A percentile compares a stretch with the other conserved stretches of the same genome.
Conservation (phyloP, 1,140 invertebrate species). For the Myzus persicae region DNA sequence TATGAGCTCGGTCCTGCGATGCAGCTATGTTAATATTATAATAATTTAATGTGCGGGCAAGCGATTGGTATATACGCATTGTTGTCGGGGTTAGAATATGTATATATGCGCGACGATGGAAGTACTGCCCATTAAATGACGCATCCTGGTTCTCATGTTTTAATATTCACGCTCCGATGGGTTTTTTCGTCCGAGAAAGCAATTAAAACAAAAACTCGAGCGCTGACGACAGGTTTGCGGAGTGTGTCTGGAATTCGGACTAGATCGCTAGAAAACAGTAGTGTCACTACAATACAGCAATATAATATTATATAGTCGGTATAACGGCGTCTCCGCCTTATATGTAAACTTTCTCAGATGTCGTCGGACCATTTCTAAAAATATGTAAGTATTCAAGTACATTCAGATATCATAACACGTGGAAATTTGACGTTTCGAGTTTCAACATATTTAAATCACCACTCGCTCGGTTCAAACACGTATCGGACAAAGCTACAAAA, state of each 20-base stretch:
- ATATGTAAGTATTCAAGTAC: not conserved
- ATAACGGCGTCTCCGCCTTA: not conserved
- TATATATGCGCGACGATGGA: not conserved
- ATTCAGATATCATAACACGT: not conserved
- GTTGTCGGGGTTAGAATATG: not conserved
- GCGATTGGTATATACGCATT: not conserved
- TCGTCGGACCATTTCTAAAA: not conserved
- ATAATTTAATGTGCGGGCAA: not conserved
- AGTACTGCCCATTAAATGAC: conserved; percentile 9
- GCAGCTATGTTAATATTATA: not conserved
- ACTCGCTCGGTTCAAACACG: not conserved
- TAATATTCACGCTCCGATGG: conserved; percentile 38
- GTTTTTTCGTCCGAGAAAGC: conserved; percentile 37
- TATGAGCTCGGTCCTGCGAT: not conserved
- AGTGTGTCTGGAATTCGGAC: not conserved
- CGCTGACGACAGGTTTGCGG: not conserved
- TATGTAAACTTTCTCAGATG: not conserved
- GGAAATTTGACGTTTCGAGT: not conserved
- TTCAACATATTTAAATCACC: not conserved
- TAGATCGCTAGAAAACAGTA: not conserved
- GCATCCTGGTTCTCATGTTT: conserved; percentile 56
- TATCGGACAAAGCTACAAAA: not conserved
- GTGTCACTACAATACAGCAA: not conserved
- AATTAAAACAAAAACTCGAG: conserved; percentile 32
- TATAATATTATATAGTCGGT: conserved; percentile 6